Evolutionary conservation across 2,113 vertebrate genomes (phyloP), one percentile per base, ranked within the genome.

Genomic region (Solenodon paradoxus): DNA sequence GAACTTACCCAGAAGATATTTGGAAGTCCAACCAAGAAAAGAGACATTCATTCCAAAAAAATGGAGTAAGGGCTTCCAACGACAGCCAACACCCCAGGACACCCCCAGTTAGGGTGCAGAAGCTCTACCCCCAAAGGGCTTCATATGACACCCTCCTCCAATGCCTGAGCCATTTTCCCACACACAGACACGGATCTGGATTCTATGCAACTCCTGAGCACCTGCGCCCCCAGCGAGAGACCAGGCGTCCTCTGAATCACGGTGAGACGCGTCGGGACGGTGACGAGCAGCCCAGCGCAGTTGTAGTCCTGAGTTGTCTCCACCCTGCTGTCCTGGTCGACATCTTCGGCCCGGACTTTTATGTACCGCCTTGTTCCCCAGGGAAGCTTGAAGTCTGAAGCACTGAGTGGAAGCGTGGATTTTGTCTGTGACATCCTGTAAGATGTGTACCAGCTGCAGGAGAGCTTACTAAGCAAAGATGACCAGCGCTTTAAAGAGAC

Each of bases 1-100:
- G 40, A 79, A 75, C 69, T 90, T 90, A 38, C 8, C 16, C 69
- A 32, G 53, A 13, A 64, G 26, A n/a, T 71, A 93, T 63, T 26
- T 64, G 22, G 26, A 68, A 88, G 69, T 69, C 45, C 68, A 89
- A 86, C 9, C 12, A 55, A 64, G 35, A 72, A 95, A 71, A 66
- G 9, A 71, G 0, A n/a, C 12, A 77, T 20, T 30, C 69, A 57
- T 79, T 92, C 17, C 17, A 63, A n/a, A 74, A 79, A 78, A 74
- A 63, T 74, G 30, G 72, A 47, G 66, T 30, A 61, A 88, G 79
- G 38, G 42, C 45, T 61, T 72, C 2, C 45, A 40, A 26, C 32
- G 5, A n/a, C 0, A 32, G 38, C 59, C 57, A 42, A 3, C 4
- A 17, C 20, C 59, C 30, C 26, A 55, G 55, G 38, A 72, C 5